These are phyloP conservation scores for Drosophila ochracea DNA, from an alignment of 2,888 invertebrate species.

Conservation along the genomic window DNA sequence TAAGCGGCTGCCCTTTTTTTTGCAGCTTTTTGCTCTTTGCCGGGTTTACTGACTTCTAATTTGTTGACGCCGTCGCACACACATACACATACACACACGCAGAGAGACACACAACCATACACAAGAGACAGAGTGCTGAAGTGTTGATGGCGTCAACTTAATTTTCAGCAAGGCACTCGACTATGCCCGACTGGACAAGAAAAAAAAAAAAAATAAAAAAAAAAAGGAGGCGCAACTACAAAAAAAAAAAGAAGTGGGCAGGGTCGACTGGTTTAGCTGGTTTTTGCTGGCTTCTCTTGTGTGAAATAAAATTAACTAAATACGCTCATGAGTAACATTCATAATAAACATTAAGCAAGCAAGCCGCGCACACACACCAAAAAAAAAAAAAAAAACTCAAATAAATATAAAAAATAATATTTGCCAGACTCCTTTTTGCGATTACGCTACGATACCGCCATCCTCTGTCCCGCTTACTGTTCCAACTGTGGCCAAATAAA, in stretches of 20 bases:
- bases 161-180: slow-evolving; percentile 71
- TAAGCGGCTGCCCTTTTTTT: slow-evolving; percentile 64
- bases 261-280: slow-evolving; percentile 23
- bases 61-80: slow-evolving; percentile 60
- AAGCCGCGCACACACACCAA: slow-evolving; percentile 31
- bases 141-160: slow-evolving; percentile 80
- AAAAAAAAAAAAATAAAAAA: slow-evolving; percentile 44
- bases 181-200: slow-evolving; percentile 55
- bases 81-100: slow-evolving; percentile 22
- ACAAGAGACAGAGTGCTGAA: slow-evolving; percentile 68
- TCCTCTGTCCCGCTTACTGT: neutral
- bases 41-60: slow-evolving; percentile 78
- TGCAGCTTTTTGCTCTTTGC: slow-evolving; percentile 40
- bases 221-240: slow-evolving; percentile 55
- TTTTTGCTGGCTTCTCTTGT: slow-evolving; percentile 72
- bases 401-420: slow-evolving; percentile 82
- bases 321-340: slow-evolving; percentile 82
- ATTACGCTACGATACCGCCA: slow-evolving; percentile 51
- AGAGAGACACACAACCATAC: neutral
- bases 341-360: slow-evolving; percentile 81
- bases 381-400: slow-evolving; percentile 48
- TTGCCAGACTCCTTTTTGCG: slow-evolving; percentile 80
- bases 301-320: slow-evolving; percentile 82
- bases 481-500: slow-evolving; percentile 51
- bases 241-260: slow-evolving; percentile 29